phyloP scores from a whole-genome alignment of 2,888 invertebrate species.

The Eilema caniola region DNA sequence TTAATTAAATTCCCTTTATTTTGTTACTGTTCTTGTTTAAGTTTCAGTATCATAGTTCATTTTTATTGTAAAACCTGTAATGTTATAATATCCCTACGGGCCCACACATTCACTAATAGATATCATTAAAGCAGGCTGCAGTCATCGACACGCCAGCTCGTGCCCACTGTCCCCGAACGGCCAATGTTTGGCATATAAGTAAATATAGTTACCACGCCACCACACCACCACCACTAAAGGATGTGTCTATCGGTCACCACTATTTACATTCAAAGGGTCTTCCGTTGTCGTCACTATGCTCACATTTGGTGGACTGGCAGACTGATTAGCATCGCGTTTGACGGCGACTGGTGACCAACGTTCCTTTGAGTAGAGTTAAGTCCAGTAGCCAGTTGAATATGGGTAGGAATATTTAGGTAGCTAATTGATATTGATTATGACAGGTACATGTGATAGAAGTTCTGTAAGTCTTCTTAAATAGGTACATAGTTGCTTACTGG shows the following conservation, averaged over 20 bases:
- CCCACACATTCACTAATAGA: background rate
- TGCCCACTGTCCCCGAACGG: conserved; percentile 6
- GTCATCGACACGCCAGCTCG: background rate
- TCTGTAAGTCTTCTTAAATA: too few species aligned
- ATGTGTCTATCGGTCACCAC: background rate
- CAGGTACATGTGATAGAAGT: too few species aligned
- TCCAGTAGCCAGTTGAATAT: too few species aligned
- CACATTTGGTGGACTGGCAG: background rate
- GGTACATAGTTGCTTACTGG: too few species aligned
- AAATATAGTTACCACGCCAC: background rate
- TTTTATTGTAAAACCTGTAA: too few species aligned
- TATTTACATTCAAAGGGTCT: conserved; percentile 5
- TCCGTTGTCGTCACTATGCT: background rate
- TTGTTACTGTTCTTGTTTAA: too few species aligned
- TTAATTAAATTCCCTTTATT: too few species aligned
- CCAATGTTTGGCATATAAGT: background rate
- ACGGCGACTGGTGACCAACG: too few species aligned
- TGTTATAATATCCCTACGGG: background rate
- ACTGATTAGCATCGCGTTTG: background rate
- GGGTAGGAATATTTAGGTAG: too few species aligned
- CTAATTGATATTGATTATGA: too few species aligned
- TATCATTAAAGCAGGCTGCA: background rate
- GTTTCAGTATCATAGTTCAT: too few species aligned
- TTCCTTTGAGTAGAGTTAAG: too few species aligned
- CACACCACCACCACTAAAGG: background rate